Conservation (phyloP, 2,797 vertebrate genomes). For the Galago senegalensis region DNA sequence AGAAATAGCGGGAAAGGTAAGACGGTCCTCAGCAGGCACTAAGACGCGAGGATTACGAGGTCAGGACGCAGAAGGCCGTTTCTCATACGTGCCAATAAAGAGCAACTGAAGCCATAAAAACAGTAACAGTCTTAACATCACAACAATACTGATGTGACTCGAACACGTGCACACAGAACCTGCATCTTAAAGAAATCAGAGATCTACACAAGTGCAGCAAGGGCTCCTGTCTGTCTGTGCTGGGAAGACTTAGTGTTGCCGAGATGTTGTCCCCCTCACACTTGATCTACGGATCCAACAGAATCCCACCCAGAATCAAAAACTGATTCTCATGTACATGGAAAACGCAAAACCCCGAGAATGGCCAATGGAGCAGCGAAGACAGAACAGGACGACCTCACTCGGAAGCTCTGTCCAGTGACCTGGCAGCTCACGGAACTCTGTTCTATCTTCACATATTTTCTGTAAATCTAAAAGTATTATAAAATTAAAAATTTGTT, state of each 20-base stretch:
- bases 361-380: accelerated
- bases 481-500: no score
- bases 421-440: no score
- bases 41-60: background rate
- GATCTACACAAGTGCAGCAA: background rate
- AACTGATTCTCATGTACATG: no score
- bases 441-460: no score
- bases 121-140: background rate
- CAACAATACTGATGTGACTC: background rate
- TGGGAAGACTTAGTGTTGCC: background rate
- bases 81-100: no score
- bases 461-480: no score
- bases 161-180: background rate
- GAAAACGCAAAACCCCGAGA: no score
- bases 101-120: background rate
- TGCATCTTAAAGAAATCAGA: background rate
- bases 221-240: no score
- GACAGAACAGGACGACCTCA: background rate
- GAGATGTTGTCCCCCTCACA: background rate
- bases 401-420: no score
- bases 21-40: background rate
- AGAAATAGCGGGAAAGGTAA: background rate
- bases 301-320: background rate
- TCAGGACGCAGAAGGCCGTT: background rate
- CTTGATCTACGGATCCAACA: background rate